A percentile compares a stretch with the other conserved stretches of the same genome.
Evolutionary conservation across 35 echinoderm and acorn worm species (phyloP).

Genomic region (Acanthaster planci): DNA sequence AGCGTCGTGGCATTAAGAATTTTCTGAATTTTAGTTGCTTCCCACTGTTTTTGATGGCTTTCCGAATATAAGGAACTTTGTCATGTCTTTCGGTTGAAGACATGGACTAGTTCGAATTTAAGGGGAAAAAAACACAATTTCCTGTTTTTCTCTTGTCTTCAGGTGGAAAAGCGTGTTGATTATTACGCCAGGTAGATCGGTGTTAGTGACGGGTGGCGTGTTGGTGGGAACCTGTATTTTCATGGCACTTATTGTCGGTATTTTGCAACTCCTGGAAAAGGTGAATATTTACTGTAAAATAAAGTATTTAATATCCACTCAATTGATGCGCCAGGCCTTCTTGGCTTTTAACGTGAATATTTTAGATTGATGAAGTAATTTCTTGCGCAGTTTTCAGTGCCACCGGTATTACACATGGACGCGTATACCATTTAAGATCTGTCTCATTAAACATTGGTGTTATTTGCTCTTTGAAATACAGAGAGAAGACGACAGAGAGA

Average conservation of each 20-base stretch:
- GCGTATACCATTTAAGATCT: not conserved
- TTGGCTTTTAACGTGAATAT: not conserved
- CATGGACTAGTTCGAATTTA: too few species aligned
- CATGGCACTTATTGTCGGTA: conserved; percentile 61
- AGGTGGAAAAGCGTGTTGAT: conserved; percentile 84
- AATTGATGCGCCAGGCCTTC: not conserved
- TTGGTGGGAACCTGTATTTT: conserved; percentile 79
- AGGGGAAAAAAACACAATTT: too few species aligned
- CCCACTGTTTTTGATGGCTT: too few species aligned
- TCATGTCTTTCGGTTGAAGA: too few species aligned
- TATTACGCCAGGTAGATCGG: conserved; percentile 77
- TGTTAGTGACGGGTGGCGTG: conserved; percentile 72
- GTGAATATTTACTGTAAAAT: conserved; percentile 2
- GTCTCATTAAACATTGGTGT: not conserved
- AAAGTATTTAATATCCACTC: not conserved
- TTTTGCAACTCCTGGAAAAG: conserved; percentile 82
- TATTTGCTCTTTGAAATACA: conserved; percentile 37
- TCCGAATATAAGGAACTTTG: too few species aligned
- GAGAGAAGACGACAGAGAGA: conserved; percentile 92
- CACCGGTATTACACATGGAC: not conserved
- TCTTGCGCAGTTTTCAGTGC: not conserved
- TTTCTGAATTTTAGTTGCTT: not conserved
- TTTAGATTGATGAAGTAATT: not conserved
- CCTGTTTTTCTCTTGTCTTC: conserved; percentile 7
- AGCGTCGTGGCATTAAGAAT: too few species aligned